A percentile compares a stretch with the other conserved stretches of the same genome.
phyloP scores from a whole-genome alignment of 1,140 invertebrate species.

The Heterodera carotae region DNA sequence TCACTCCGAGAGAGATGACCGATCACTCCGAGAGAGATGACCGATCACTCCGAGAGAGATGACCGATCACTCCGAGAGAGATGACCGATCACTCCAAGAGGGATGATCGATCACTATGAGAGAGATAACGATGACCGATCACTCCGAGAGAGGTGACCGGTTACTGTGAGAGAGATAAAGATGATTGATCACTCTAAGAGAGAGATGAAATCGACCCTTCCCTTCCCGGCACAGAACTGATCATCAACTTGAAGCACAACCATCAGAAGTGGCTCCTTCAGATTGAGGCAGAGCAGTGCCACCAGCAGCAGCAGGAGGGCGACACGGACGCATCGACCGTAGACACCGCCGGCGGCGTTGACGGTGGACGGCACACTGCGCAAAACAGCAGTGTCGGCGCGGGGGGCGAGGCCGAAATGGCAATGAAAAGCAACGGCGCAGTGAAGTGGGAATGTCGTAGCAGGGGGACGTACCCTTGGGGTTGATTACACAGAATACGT shows the following conservation, averaged over 20 bases:
- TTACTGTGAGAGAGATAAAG: no score
- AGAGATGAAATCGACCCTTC: no score
- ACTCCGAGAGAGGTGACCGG: no score
- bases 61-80: no score
- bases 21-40: no score
- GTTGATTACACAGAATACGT: neutral
- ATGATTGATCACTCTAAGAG: no score
- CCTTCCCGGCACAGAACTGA: neutral
- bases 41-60: no score
- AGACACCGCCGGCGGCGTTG: neutral
- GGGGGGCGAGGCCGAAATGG: neutral
- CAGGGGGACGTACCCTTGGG: no score
- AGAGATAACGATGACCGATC: no score
- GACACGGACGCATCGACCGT: neutral
- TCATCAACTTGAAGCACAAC: constrained; percentile 22
- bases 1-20: no score
- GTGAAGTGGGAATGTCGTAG: neutral
- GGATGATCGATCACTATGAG: no score
- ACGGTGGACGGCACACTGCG: neutral
- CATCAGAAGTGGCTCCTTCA: constrained; percentile 16
- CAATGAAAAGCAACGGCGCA: neutral
- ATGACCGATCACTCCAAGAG: no score
- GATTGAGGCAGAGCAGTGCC: constrained; percentile 6
- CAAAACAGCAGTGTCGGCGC: neutral
- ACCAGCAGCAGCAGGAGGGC: neutral